These are phyloP conservation scores for Hipparchia sbordonii DNA, from an alignment of 2,888 invertebrate genomes.

Conservation along the genomic window DNA sequence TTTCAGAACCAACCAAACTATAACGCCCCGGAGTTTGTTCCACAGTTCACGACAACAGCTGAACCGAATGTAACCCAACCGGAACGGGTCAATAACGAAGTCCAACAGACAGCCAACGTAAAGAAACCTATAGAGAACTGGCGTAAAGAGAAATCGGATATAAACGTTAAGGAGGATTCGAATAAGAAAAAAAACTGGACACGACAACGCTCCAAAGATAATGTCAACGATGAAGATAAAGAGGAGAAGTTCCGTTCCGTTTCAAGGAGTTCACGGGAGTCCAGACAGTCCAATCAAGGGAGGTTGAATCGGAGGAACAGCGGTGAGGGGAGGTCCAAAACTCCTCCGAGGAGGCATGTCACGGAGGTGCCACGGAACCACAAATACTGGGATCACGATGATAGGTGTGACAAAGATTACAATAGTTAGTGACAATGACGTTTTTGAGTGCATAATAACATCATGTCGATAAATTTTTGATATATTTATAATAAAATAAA, in stretches of 20 bases:
- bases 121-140: constrained; percentile 68
- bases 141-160: constrained; percentile 63
- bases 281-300: constrained; percentile 49
- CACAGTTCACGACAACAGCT: constrained; percentile 44
- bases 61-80: constrained; percentile 43
- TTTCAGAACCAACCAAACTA: constrained; percentile 51
- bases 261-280: constrained; percentile 48
- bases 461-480: constrained; percentile 15
- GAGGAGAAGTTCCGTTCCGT: constrained; percentile 44
- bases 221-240: constrained; percentile 57
- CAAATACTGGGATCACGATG: constrained; percentile 79
- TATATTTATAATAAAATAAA: no score
- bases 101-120: constrained; percentile 55
- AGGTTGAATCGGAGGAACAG: constrained; percentile 58
- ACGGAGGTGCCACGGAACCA: constrained; percentile 70
- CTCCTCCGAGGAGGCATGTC: constrained; percentile 61
- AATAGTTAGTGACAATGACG: constrained; percentile 64
- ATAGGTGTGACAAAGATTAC: constrained; percentile 74
- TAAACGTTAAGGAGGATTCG: constrained; percentile 52
- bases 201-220: constrained; percentile 65
- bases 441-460: constrained; percentile 5
- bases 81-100: constrained; percentile 65
- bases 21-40: constrained; percentile 58
- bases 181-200: constrained; percentile 67
- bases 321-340: constrained; percentile 54